Conservation (phyloP, 2,888 invertebrate species). For the Ochlodes sylvanus region DNA sequence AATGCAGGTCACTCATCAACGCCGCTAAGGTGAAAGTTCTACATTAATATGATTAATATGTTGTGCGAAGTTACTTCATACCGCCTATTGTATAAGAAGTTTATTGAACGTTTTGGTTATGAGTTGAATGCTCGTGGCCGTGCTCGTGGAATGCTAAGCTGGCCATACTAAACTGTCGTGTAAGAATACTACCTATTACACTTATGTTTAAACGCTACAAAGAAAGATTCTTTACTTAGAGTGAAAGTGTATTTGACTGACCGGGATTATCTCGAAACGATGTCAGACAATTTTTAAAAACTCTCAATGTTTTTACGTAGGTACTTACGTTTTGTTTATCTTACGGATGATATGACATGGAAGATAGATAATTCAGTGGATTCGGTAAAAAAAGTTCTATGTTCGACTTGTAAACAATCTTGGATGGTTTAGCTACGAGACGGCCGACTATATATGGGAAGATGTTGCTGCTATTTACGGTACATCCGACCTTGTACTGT, state of each 20-base stretch:
- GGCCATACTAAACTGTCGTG: conserved; percentile 4
- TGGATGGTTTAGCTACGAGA: conserved; percentile 39
- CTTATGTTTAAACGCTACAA: background rate
- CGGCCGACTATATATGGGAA: conserved; percentile 60
- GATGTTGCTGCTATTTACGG: conserved; percentile 53
- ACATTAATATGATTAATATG: conserved; percentile 35
- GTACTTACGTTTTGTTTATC: background rate
- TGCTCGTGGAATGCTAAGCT: conserved; percentile 17
- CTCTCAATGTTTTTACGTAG: background rate
- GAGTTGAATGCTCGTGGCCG: conserved; percentile 20
- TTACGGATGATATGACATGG: background rate
- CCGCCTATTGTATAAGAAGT: conserved; percentile 35
- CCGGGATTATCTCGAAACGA: conserved; percentile 7
- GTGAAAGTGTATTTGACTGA: conserved; percentile 21
- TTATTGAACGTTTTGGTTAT: conserved; percentile 39
- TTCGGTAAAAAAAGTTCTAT: conserved; percentile 5
- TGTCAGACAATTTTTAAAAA: conserved; percentile 1
- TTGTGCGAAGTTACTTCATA: conserved; percentile 30
- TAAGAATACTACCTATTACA: background rate
- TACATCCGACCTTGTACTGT: conserved; percentile 54
- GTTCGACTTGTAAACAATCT: conserved; percentile 19
- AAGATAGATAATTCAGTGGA: background rate
- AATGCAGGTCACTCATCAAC: conserved; percentile 29
- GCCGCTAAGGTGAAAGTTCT: conserved; percentile 27
- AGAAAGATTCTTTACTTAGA: conserved; percentile 10